These are phyloP conservation scores for Uloborus diversus DNA, from an alignment of 1,140 invertebrate species.

Conservation along the genomic window DNA sequence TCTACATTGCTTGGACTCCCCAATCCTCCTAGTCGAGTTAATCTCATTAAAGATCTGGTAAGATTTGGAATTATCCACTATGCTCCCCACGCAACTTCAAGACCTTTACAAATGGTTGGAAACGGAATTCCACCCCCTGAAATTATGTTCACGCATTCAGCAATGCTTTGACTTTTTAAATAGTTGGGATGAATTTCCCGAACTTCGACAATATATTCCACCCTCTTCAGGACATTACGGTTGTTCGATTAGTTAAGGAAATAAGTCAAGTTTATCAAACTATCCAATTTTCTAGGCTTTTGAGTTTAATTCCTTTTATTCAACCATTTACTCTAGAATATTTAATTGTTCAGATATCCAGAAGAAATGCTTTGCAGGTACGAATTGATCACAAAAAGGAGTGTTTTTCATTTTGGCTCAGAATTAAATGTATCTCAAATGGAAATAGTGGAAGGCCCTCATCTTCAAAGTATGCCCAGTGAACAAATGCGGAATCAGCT, in stretches of 20 bases:
- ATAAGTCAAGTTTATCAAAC: slow-evolving; percentile 93
- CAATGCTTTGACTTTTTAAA: slow-evolving; percentile 66
- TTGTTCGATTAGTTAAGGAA: slow-evolving; percentile 88
- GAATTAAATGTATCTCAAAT: slow-evolving; percentile 90
- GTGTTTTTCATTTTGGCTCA: slow-evolving; percentile 91
- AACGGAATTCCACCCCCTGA: slow-evolving; percentile 94
- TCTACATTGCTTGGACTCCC: slow-evolving; percentile 87
- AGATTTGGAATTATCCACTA: slow-evolving; percentile 77
- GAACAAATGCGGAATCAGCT: slow-evolving; percentile 94
- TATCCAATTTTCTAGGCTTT: slow-evolving; percentile 84
- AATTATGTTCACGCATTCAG: slow-evolving; percentile 75
- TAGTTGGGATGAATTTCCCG: slow-evolving; percentile 63
- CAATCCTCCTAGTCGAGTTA: slow-evolving; percentile 88
- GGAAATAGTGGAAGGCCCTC: slow-evolving; percentile 92
- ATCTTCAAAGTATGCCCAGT: slow-evolving; percentile 88
- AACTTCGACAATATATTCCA: slow-evolving; percentile 81
- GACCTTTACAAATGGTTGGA: slow-evolving; percentile 92
- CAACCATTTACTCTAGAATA: slow-evolving; percentile 86
- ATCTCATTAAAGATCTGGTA: slow-evolving; percentile 86
- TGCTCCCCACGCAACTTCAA: slow-evolving; percentile 86
- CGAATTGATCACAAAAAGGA: slow-evolving; percentile 83
- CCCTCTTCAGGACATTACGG: slow-evolving; percentile 90
- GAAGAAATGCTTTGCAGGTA: slow-evolving; percentile 96
- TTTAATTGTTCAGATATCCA: slow-evolving; percentile 89
- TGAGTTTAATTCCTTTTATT: slow-evolving; percentile 87